Evolutionary conservation across 2,113 vertebrate species (phyloP).

Genomic region (Calidris pugnax): DNA sequence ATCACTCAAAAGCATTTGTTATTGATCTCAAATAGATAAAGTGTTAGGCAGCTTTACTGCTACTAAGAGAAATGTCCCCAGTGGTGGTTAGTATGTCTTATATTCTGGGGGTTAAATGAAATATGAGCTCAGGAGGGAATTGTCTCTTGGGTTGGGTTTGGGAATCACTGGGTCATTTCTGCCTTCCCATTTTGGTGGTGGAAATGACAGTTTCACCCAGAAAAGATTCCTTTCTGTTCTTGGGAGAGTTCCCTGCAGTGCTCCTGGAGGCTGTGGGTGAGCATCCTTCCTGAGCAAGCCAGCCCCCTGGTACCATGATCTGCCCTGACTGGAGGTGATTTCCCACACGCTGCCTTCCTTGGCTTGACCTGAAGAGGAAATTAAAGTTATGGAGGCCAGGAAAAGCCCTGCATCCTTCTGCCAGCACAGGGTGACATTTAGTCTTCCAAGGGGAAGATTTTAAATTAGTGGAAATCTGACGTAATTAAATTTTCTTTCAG

Average conservation of each 20-base stretch:
- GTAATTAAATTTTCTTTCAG: neutral
- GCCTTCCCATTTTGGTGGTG: neutral
- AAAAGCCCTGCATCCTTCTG: neutral
- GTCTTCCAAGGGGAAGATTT: neutral
- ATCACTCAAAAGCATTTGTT: neutral
- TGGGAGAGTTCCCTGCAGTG: fast-evolving
- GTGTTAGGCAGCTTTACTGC: neutral
- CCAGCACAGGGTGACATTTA: neutral
- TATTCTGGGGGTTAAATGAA: neutral
- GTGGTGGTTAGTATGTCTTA: neutral
- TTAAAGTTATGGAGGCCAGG: neutral
- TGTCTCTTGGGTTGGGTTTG: neutral
- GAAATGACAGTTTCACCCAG: neutral
- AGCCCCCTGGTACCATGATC: neutral
- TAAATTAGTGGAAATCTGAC: neutral
- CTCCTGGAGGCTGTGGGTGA: neutral
- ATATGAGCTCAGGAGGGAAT: neutral
- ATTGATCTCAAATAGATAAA: neutral
- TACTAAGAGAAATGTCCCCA: neutral
- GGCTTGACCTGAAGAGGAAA: neutral
- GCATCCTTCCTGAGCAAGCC: neutral
- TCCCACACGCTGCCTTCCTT: neutral
- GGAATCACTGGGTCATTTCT: neutral
- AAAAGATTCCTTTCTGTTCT: neutral
- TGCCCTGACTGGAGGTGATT: neutral